Evolutionary conservation across 37 sponge, comb jelly and placozoan genomes (phyloP), one percentile per base, ranked within the genome.

Genomic region (Theonella swinhoei): DNA sequence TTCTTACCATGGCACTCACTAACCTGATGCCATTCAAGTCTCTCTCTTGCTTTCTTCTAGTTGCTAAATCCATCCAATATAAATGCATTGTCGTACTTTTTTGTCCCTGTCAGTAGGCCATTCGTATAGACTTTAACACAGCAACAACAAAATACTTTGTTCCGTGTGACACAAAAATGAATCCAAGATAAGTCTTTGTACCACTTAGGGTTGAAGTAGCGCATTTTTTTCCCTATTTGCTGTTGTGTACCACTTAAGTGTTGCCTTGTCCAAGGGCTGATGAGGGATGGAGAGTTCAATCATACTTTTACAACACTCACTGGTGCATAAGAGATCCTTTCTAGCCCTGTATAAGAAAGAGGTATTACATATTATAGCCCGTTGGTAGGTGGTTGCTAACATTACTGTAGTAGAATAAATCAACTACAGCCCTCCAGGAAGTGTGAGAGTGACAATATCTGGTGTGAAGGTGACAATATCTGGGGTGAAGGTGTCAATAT

Each of bases 31-130:
- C 32, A 35, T 23, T n/a, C 34, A 77, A 77, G 43, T 9, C 54
- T 28, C 26, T 80, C 70, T 31, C 31, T 42, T 37, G 68, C 40
- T 25, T 79, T n/a, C 31, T 80, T 80, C 81, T 71, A 80, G 58
- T 80, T 80, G 24, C 39, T 67, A 36, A 70, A 80, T 5, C 81
- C 81, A 60, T 70, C 38, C 30, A 9, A 2, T 68, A 69, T 69
- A 42, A 80, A 80, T 20, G 59, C 81, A 28, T 63, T 28, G 3
- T 5, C 64, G 9, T 63, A 63, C 9, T 63, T 63, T n/a, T 63
- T 63, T 9, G 64, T 63, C 3, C 24, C 26, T 2, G 64, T 63
- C 9, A 63, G 8, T 5, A 9, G 64, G 64, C 9, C 9, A 3
- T 2, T 5, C 26, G 24, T 63, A 7, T 63, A 63, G 9, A n/a